Evolutionary conservation across 64 coral and sea anemone genomes (phyloP), one percentile per base, ranked within the genome.

Genomic region (Montipora cactus): DNA sequence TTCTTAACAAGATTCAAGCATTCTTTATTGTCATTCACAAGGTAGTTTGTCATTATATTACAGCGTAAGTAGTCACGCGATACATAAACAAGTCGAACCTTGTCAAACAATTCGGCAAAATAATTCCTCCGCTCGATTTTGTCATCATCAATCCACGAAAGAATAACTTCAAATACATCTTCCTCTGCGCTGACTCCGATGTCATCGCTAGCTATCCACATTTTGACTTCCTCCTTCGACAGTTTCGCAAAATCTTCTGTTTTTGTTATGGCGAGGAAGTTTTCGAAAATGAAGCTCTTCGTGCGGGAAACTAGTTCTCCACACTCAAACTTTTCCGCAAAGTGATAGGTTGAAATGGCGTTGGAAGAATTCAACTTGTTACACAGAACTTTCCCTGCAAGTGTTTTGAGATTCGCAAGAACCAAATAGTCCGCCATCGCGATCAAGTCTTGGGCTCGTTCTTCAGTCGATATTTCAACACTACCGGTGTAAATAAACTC

Each of bases 41-140:
- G 15, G 2, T 49, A 9, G 46, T 49, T 78, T 51, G 76, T 16
- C 76, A 50, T 14, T 13, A 78, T 8, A 19, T 78, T 14, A 19
- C 76, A 4, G 74, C 28, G 46, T 1, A 78, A 16, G 16, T 7
- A 78, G 15, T 49, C 44, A 78, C 47, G 3, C 7, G 76, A 78
- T 50, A 49, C 4, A 78, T 49, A 49, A 48, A 50, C 76, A 78
- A 78, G 76, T 18, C 76, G 76, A 50, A 78, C 76, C 18, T 78
- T 37, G 49, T 15, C 9, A 49, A 78, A 78, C 7, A 78, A 19
- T 19, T 49, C 16, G 5, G 46, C 8, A 49, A 78, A 78, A 50
- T 50, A 78, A n/a, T 78, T 5, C 14, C 15, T 50, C 8, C 76
- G 76, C 3, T 78, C 14, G 5, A 4, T 18, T 78, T 50, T 19